Base-by-base conservation (phyloP, 1,140 invertebrate species). In the Drosophila truncata region DNA sequence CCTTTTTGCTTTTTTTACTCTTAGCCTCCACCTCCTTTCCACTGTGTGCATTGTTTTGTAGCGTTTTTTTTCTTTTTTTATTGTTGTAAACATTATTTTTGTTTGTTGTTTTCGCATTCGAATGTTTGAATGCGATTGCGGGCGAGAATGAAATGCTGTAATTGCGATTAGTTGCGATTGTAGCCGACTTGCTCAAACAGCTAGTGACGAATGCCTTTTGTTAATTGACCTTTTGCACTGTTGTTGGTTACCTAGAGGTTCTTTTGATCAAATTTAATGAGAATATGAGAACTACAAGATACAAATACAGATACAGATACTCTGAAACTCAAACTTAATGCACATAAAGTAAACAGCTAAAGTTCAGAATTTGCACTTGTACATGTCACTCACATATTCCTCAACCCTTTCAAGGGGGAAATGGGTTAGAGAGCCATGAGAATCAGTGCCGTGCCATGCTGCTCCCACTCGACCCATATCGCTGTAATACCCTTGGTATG, bases 11-110 rank as follows among this genome's bases (percentile, higher is more conserved):
- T 69, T 84, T 77, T 80, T 82, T 83, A 74, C 78, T 85, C 84
- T 90, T 90, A 90, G 85, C 85, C 85, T 90, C 85, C 86, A 90
- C 85, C 85, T 90, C 85, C 85, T 90, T 90, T 90, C 78, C 55
- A 61, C 70, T 70, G 66, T 82, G 62, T 82, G 82, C 78, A 90
- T 90, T 90, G 85, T 90, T 90, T 85, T 78, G 72, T 72, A 65
- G 64, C 86, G 73, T 71, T 78, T 55, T 54, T 60, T 23, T 14
- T 72, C n/a, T 78, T 61, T 79, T 84, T 63, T 79, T 47, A 8
- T 72, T 81, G 65, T 83, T 84, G 73, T 82, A 85, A 65, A 71
- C 79, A 67, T 85, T 55, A 67, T 69, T 87, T 80, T 41, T 73
- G 55, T 74, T 61, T 74, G 59, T 79, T 79, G 63, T 69, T 78